These are phyloP conservation scores for Sardina pilchardus DNA, from an alignment of 2,113 vertebrate species.

Conservation along the genomic window DNA sequence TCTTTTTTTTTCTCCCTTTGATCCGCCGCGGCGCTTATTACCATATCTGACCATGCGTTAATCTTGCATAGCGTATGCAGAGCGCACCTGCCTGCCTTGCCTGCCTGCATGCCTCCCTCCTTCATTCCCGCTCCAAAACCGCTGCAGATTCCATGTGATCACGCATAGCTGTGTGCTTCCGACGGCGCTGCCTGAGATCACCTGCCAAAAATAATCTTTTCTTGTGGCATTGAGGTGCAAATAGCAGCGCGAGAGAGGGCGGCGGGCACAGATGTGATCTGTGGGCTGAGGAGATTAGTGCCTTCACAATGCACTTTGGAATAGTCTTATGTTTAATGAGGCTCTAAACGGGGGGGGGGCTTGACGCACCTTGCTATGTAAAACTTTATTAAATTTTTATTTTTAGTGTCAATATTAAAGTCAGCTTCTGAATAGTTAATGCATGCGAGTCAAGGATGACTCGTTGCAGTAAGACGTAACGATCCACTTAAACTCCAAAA, in stretches of 20 bases:
- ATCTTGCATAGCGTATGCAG: neutral
- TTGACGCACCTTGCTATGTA: neutral
- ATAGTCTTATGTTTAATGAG: constrained; percentile 9
- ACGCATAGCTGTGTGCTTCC: neutral
- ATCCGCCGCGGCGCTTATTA: neutral
- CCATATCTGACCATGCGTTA: constrained; percentile 15
- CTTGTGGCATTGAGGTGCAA: constrained; percentile 16
- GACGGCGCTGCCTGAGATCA: neutral
- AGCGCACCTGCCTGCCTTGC: neutral
- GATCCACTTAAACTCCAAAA: neutral
- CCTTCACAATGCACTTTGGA: neutral
- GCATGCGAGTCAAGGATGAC: neutral
- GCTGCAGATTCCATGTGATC: neutral
- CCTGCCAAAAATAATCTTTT: constrained; percentile 16
- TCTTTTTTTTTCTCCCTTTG: neutral
- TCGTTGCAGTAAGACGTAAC: constrained; percentile 2
- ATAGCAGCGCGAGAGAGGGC: neutral
- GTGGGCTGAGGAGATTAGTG: constrained; percentile 6
- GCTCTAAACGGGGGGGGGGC: neutral
- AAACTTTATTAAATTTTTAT: constrained; percentile 19
- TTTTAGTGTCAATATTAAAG: constrained; percentile 15
- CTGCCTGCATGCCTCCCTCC: neutral
- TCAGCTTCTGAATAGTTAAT: neutral
- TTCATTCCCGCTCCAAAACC: neutral
- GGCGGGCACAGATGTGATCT: neutral